Percentiles rank a stretch among this genome's conserved stretches.
Conservation (phyloP, 2,797 vertebrate species). For the Lutjanus campechanus region DNA sequence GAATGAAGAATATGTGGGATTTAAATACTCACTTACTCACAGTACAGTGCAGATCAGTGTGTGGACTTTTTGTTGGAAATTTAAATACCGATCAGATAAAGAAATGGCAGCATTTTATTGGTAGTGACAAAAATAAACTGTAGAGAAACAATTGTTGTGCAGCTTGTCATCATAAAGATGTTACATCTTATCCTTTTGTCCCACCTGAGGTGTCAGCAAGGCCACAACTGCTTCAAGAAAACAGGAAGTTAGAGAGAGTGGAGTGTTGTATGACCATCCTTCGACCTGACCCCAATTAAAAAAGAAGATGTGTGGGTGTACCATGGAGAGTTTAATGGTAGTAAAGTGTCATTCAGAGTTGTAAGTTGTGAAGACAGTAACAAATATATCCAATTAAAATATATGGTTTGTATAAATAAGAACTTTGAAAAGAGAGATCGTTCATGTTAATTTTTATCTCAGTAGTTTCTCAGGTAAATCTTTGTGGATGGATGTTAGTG, state of each 20-base stretch:
- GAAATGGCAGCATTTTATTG: background rate
- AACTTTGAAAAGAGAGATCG: background rate
- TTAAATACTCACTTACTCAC: background rate
- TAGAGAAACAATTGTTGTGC: background rate
- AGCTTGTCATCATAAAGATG: background rate
- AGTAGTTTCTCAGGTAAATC: background rate
- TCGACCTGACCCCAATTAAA: background rate
- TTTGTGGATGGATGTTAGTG: background rate
- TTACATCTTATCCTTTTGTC: conserved; percentile 17
- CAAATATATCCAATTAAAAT: background rate
- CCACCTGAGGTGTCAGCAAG: background rate
- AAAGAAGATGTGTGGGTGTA: background rate
- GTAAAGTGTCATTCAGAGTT: background rate
- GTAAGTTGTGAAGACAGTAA: background rate
- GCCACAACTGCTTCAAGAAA: background rate
- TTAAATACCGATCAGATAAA: background rate
- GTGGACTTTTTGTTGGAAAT: background rate
- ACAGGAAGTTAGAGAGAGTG: background rate
- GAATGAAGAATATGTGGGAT: background rate
- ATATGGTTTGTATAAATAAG: too few relatives aligned
- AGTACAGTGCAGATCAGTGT: background rate
- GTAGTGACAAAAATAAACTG: background rate
- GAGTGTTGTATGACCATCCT: background rate
- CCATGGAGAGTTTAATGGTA: background rate
- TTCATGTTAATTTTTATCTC: background rate